These are phyloP conservation scores for Bos indicus DNA, from an alignment of 2,113 vertebrate genomes.

Conservation along the genomic window DNA sequence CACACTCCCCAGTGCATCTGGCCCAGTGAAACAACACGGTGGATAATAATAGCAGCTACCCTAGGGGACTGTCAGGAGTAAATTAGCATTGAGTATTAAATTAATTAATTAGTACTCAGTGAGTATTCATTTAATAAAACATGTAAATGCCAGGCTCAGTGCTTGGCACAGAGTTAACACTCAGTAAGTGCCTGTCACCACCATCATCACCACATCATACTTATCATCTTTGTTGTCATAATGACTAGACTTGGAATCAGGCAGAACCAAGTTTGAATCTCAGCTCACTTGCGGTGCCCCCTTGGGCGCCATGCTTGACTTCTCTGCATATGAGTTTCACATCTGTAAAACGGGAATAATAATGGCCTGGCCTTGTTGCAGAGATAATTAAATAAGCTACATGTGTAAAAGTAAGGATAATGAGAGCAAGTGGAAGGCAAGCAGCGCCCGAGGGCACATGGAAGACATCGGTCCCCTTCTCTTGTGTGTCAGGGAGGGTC, in stretches of 20 bases:
- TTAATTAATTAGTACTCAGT: neutral
- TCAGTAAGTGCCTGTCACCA: rapidly evolving
- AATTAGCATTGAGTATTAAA: neutral
- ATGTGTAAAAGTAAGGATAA: neutral
- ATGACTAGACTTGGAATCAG: neutral
- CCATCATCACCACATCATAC: rapidly evolving
- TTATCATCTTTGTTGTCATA: no score
- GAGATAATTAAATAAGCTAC: neutral
- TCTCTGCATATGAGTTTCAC: neutral
- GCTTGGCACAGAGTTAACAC: neutral
- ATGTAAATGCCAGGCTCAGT: neutral
- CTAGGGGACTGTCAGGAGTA: neutral
- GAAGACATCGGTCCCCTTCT: rapidly evolving
- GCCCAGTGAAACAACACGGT: neutral
- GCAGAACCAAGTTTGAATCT: neutral
- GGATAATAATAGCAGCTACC: no score
- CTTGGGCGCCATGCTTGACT: rapidly evolving
- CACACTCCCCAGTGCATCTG: no score
- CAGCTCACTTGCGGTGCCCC: neutral
- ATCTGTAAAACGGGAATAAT: neutral
- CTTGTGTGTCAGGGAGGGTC: neutral
- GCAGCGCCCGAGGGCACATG: rapidly evolving
- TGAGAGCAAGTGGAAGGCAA: neutral
- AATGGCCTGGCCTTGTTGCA: neutral
- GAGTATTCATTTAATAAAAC: neutral